Percentiles rank a stretch among this genome's conserved stretches.
phyloP scores from a whole-genome alignment of 2,797 vertebrate genomes.

The Ctenopoma kingsleyae region DNA sequence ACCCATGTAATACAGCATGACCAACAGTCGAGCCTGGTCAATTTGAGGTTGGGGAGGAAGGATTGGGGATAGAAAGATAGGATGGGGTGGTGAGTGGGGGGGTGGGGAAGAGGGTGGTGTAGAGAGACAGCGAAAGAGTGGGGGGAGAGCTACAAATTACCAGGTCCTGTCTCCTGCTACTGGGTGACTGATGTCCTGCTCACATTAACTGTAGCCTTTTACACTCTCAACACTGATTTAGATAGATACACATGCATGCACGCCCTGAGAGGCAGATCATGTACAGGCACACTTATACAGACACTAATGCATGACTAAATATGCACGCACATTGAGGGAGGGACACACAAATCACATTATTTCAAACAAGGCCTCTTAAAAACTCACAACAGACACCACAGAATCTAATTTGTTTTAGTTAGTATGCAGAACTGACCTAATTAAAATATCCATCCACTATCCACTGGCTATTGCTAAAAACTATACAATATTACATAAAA shows the following conservation, averaged over 20 bases:
- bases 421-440: background rate
- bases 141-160: slow-evolving; percentile 80
- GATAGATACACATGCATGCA: slow-evolving; percentile 68
- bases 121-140: slow-evolving; percentile 15
- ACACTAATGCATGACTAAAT: slow-evolving; percentile 55
- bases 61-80: slow-evolving; percentile 11
- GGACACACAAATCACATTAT: slow-evolving; percentile 51
- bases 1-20: slow-evolving; percentile 89
- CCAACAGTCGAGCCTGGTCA: slow-evolving; percentile 87
- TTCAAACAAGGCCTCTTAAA: slow-evolving; percentile 46
- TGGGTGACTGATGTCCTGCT: slow-evolving; percentile 79
- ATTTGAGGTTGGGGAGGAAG: slow-evolving; percentile 77
- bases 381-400: slow-evolving; percentile 8
- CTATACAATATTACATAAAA: background rate
- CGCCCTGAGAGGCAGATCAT: slow-evolving; percentile 53
- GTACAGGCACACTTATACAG: slow-evolving; percentile 44
- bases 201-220: slow-evolving; percentile 72
- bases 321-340: slow-evolving; percentile 5
- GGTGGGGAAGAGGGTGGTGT: background rate
- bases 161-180: slow-evolving; percentile 73
- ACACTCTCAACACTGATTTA: slow-evolving; percentile 78
- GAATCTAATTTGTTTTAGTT: slow-evolving; percentile 22
- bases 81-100: background rate
- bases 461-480: background rate
- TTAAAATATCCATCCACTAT: background rate